A percentile compares a stretch with the other conserved stretches of the same genome.
phyloP scores from a whole-genome alignment of 2,888 invertebrate genomes.

The Anagyrus pseudococci region DNA sequence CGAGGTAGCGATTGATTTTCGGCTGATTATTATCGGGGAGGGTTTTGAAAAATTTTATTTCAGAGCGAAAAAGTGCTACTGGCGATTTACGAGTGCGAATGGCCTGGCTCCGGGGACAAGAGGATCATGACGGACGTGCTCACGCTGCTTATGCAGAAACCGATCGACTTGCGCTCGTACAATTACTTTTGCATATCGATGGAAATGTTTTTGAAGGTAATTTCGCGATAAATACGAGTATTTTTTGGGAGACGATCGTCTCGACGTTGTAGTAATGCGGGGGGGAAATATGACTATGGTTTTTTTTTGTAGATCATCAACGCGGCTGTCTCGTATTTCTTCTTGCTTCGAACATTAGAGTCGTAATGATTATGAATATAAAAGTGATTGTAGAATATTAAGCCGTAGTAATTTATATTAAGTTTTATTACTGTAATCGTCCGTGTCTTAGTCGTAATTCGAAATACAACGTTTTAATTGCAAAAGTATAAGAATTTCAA shows the following conservation, averaged over 20 bases:
- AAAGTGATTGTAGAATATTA: too few relatives aligned
- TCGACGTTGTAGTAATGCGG: too few relatives aligned
- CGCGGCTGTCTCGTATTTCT: constrained; percentile 42
- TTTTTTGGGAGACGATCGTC: background rate
- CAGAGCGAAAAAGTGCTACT: constrained; percentile 44
- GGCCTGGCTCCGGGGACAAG: constrained; percentile 41
- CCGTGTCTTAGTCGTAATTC: too few relatives aligned
- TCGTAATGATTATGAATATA: too few relatives aligned
- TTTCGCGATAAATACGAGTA: background rate
- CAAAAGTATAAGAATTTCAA: too few relatives aligned
- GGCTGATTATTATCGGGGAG: background rate
- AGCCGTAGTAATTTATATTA: too few relatives aligned
- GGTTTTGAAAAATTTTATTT: background rate
- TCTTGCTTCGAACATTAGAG: constrained; percentile 38
- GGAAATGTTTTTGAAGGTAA: constrained; percentile 34
- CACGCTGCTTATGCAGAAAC: constrained; percentile 43
- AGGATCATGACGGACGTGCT: constrained; percentile 40
- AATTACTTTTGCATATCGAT: constrained; percentile 9
- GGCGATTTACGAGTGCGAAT: constrained; percentile 43
- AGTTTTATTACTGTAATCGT: too few relatives aligned
- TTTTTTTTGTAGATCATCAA: constrained; percentile 38
- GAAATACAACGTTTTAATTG: too few relatives aligned
- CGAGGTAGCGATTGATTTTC: constrained; percentile 33
- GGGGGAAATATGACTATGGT: too few relatives aligned
- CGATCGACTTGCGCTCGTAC: constrained; percentile 42